phyloP scores from a whole-genome alignment of 2,888 invertebrate genomes.

The Timandra comae region DNA sequence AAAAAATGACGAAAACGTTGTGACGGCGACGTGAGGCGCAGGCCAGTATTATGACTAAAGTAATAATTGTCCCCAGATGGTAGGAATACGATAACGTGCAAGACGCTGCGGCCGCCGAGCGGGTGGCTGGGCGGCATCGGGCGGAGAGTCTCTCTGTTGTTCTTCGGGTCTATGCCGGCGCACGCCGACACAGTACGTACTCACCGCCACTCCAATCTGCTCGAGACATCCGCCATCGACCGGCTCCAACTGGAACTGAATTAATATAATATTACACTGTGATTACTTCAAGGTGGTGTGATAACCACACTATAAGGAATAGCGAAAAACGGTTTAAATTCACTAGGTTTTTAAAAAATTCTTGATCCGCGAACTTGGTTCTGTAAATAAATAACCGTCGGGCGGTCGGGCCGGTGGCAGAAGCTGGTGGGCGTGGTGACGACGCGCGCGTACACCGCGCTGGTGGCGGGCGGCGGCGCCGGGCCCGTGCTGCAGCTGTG shows the following conservation, averaged over 20 bases:
- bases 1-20: too few relatives aligned
- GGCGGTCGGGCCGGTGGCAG: conserved; percentile 37
- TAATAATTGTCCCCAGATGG: conserved; percentile 71
- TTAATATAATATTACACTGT: not conserved
- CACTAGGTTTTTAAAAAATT: too few relatives aligned
- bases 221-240: too few relatives aligned
- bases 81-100: conserved; percentile 81
- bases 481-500: conserved; percentile 91
- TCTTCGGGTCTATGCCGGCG: conserved; percentile 85
- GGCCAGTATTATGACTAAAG: too few relatives aligned
- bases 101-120: conserved; percentile 83
- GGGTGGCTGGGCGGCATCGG: conserved; percentile 94
- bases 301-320: too few relatives aligned
- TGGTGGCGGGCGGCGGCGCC: conserved; percentile 73
- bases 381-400: not conserved
- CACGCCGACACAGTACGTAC: conserved; percentile 79
- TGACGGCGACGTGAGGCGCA: too few relatives aligned
- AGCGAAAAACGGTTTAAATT: too few relatives aligned
- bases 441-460: conserved; percentile 54
- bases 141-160: conserved; percentile 85
- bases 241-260: too few relatives aligned
- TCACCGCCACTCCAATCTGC: too few relatives aligned
- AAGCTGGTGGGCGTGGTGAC: conserved; percentile 81
- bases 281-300: too few relatives aligned
- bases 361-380: not conserved